Percentiles rank a stretch among this genome's conserved stretches.
phyloP scores from a whole-genome alignment of 2,797 vertebrate genomes.

The Scolopax bukidnonensis region DNA sequence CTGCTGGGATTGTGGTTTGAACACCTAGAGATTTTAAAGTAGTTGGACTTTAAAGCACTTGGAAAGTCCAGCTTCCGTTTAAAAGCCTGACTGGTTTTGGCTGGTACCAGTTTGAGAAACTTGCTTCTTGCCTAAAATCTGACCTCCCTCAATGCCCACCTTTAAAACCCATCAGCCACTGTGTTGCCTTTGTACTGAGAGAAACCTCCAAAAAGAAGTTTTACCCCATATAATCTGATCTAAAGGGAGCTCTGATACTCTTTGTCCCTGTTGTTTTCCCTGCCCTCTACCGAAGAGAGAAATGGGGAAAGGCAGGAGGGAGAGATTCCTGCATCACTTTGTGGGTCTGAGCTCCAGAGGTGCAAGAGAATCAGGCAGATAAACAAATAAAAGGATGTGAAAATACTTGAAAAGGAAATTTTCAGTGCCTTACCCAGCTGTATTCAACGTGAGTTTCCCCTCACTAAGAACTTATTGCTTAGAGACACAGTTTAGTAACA shows the following conservation, averaged over 20 bases:
- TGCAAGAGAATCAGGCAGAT: neutral
- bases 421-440: neutral
- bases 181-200: neutral
- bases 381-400: neutral
- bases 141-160: neutral
- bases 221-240: neutral
- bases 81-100: neutral
- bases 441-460: neutral
- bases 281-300: neutral
- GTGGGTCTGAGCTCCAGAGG: neutral
- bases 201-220: neutral
- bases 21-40: neutral
- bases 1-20: conserved; percentile 1
- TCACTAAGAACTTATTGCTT: neutral
- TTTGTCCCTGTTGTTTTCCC: neutral
- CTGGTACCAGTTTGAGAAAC: neutral
- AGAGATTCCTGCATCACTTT: neutral
- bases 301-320: neutral
- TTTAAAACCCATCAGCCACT: neutral
- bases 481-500: too few relatives aligned
- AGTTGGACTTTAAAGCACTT: neutral
- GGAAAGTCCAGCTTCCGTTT: neutral
- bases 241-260: neutral
- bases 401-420: neutral
- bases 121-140: neutral